phyloP scores from a whole-genome alignment of 2,113 vertebrate species.

The Rhagologus leucostigma region DNA sequence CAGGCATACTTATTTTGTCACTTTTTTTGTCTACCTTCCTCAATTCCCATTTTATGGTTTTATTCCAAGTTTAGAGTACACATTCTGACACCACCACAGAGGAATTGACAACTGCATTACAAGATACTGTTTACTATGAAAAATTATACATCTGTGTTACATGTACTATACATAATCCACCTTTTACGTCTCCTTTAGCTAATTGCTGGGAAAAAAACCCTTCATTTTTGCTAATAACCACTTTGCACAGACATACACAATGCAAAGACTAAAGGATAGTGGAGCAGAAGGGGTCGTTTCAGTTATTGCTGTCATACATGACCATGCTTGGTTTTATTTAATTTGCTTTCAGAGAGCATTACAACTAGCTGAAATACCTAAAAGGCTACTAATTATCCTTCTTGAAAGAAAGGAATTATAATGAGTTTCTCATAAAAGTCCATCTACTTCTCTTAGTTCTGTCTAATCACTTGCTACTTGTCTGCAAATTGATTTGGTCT shows the following conservation, averaged over 20 bases:
- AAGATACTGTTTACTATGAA: not conserved
- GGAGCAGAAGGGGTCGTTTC: not conserved
- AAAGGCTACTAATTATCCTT: slow-evolving; percentile 37
- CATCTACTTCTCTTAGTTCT: slow-evolving; percentile 24
- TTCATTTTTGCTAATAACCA: not conserved
- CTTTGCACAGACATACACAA: not conserved
- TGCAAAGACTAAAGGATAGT: not conserved
- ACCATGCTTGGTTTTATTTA: not conserved
- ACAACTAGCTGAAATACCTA: not conserved
- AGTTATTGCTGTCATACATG: not conserved
- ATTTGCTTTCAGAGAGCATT: slow-evolving; percentile 28
- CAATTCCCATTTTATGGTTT: not conserved
- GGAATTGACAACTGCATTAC: not conserved
- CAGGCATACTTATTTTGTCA: not conserved
- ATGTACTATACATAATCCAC: not conserved
- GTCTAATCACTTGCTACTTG: slow-evolving; percentile 52
- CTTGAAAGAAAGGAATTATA: slow-evolving; percentile 23
- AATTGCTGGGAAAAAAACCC: not conserved
- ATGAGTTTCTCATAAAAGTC: slow-evolving; percentile 15
- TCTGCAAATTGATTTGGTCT: slow-evolving; percentile 52
- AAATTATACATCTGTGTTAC: not conserved
- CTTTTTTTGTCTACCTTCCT: not conserved
- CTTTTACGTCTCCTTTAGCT: not conserved
- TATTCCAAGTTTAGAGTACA: not conserved
- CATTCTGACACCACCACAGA: not conserved